Conservation (phyloP, 2,888 invertebrate genomes). For the Colostygia pectinataria region DNA sequence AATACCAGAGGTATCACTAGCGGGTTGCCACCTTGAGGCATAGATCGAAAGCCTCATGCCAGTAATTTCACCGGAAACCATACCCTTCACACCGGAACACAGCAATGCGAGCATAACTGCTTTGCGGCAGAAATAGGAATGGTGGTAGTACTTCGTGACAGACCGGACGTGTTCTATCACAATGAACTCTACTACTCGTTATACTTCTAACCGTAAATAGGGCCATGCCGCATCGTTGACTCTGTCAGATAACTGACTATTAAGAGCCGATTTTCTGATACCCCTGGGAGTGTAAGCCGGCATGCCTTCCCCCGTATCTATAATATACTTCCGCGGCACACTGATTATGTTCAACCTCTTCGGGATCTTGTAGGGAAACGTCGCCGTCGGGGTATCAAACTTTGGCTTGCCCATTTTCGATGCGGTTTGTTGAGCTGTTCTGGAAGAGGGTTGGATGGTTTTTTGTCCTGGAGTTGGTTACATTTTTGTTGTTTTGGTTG, state of each 20-base stretch:
- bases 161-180: no score
- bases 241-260: conserved; percentile 48
- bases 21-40: no score
- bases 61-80: no score
- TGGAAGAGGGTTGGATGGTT: conserved; percentile 40
- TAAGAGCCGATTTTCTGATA: conserved; percentile 58
- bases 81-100: no score
- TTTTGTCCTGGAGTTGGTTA: conserved; percentile 23
- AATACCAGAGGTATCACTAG: no score
- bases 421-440: conserved; percentile 40
- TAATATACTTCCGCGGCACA: conserved; percentile 50
- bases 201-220: conserved; percentile 64
- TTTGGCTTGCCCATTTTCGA: conserved; percentile 56
- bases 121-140: no score
- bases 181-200: no score
- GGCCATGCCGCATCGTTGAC: conserved; percentile 67
- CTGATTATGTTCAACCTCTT: conserved; percentile 59
- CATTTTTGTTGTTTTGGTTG: conserved; percentile 14
- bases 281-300: conserved; percentile 54
- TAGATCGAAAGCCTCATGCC: no score
- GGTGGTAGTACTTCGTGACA: no score
- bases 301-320: conserved; percentile 56
- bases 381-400: conserved; percentile 53
- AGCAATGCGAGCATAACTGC: no score
- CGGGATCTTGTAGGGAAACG: conserved; percentile 58